phyloP scores from a whole-genome alignment of 2,888 invertebrate species.

The Iselma pallidipennis region DNA sequence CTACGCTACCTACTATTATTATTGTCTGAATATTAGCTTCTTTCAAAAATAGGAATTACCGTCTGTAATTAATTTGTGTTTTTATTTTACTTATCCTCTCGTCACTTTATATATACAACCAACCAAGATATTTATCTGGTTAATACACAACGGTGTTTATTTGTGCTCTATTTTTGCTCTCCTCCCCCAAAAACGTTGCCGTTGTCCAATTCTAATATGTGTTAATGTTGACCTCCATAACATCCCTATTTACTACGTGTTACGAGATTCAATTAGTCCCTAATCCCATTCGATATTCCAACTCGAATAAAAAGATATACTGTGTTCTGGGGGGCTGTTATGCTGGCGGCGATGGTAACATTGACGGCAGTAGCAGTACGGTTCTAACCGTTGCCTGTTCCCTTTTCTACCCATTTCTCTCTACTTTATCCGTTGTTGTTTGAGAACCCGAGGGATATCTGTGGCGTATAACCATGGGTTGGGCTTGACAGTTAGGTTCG shows the following conservation, averaged over 20 bases:
- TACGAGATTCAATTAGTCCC: conserved; percentile 28
- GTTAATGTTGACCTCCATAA: conserved; percentile 21
- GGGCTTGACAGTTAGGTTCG: conserved; percentile 39
- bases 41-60: not conserved
- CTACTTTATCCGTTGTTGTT: conserved; percentile 13
- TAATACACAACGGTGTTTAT: not conserved
- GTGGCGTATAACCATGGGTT: conserved; percentile 39
- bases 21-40: not conserved
- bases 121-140: not conserved
- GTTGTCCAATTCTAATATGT: conserved; percentile 17
- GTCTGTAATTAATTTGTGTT: not conserved
- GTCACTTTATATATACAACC: not conserved
- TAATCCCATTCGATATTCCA: conserved; percentile 25
- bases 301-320: conserved; percentile 27
- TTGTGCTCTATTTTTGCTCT: not conserved
- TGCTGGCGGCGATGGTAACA: not conserved
- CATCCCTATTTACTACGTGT: conserved; percentile 17
- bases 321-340: conserved; percentile 1
- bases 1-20: not conserved
- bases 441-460: conserved; percentile 28
- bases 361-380: too few relatives aligned
- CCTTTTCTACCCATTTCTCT: conserved; percentile 1
- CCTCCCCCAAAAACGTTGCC: conserved; percentile 11
- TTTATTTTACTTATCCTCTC: not conserved
- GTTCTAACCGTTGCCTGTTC: not conserved